phyloP scores from a whole-genome alignment of 2,113 vertebrate genomes.

The Sporophila hypoxantha region DNA sequence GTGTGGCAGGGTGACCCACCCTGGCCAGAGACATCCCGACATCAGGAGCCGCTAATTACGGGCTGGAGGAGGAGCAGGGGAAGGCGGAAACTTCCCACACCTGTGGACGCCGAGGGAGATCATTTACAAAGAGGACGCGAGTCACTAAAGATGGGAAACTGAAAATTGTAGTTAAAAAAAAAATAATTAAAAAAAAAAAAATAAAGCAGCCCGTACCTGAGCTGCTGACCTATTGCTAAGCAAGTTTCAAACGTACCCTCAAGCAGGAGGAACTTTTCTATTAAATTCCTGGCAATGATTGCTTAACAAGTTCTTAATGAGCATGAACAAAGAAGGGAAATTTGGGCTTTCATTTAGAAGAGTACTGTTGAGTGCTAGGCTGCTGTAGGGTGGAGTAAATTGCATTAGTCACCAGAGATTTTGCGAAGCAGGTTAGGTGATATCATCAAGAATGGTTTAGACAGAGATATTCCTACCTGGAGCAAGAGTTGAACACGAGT shows the following conservation, averaged over 20 bases:
- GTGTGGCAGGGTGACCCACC: neutral
- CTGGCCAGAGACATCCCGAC: accelerated
- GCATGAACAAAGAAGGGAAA: neutral
- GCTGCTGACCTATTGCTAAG: neutral
- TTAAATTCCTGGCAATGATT: neutral
- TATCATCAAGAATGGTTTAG: neutral
- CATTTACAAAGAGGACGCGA: neutral
- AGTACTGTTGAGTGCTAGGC: neutral
- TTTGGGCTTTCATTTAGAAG: neutral
- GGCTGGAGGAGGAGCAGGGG: neutral
- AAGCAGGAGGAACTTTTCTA: neutral
- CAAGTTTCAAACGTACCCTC: neutral
- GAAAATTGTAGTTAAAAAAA: too few relatives aligned
- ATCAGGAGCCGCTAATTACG: accelerated
- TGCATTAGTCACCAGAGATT: neutral
- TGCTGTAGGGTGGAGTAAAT: neutral
- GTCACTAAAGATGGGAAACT: neutral
- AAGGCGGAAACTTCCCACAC: too few relatives aligned
- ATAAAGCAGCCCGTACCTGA: neutral
- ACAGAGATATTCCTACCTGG: neutral
- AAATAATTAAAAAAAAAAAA: too few relatives aligned
- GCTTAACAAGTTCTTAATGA: neutral
- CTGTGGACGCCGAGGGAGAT: neutral
- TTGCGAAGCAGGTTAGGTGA: neutral
- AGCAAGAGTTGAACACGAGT: neutral